phyloP scores from a whole-genome alignment of 2,113 vertebrate species.

The Trachemys scripta region DNA sequence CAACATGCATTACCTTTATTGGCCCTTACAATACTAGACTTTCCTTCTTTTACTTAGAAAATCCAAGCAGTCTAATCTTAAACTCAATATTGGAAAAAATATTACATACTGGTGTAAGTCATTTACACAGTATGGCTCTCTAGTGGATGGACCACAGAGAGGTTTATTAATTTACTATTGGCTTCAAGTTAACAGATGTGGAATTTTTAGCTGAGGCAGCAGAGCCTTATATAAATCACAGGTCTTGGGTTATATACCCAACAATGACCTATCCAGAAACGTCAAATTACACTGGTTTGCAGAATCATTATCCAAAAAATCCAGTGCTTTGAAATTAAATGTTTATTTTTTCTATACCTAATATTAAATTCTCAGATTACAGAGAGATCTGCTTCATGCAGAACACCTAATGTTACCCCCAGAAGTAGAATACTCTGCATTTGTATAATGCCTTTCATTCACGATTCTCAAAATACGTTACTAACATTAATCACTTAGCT shows the following conservation, averaged over 20 bases:
- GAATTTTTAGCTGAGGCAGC: neutral
- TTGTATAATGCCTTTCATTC: neutral
- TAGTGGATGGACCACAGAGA: neutral
- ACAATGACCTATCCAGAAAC: neutral
- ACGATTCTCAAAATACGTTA: too few species aligned
- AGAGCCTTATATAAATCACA: neutral
- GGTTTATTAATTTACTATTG: neutral
- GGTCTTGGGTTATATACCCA: neutral
- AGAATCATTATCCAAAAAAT: neutral
- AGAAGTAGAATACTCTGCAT: neutral
- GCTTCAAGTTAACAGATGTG: neutral
- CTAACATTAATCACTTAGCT: neutral
- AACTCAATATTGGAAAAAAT: neutral
- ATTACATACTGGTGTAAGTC: neutral
- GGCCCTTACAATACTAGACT: neutral
- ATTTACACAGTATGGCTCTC: neutral
- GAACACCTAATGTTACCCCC: neutral
- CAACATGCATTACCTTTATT: neutral
- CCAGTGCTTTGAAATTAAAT: neutral
- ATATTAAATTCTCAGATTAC: rapidly evolving
- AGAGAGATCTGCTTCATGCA: neutral
- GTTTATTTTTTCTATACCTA: neutral
- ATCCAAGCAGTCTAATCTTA: neutral
- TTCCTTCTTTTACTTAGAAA: neutral
- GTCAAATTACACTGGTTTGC: neutral